Evolutionary conservation across 2,797 vertebrate species (phyloP), one percentile per base, ranked within the genome.

Genomic region (Periophthalmus magnuspinnatus): DNA sequence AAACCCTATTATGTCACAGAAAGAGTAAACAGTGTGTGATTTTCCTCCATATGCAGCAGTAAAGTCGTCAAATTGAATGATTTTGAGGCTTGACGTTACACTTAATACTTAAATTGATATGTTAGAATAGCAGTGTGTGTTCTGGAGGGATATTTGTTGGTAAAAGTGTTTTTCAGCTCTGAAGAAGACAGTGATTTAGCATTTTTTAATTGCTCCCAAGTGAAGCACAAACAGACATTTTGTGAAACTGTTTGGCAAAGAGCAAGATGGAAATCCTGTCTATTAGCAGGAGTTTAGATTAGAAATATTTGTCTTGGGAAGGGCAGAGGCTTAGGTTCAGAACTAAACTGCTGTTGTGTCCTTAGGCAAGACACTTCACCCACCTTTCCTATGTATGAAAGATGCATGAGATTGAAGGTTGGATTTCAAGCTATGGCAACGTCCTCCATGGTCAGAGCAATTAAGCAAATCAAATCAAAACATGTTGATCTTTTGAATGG

Each of bases 151-250:
- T 22, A 63, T 41, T 28, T 21, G 17, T 21, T 19, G 61, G 38
- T 5, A 24, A 13, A 48, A 47, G 61, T 48, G 38, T 32, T 28
- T 5, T 17, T 5, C 16, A 48, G 61, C 11, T 8, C 41, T 7
- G 33, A 60, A 60, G 17, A 60, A 19, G 34, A 60, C 58, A 60
- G 24, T 52, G 63, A 50, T 50, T 50, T 50, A 65, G 28, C 47
- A 52, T 28, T 50, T 65, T 47, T 50, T n/a, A 65, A 48, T 50
- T 19, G 63, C 28, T 64, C 22, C 38, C 63, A 33, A 52, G 63
- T 32, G 63, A 19, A 47, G 2, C 9, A 65, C 6, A 32, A 33
- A 52, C 24, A 28, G 22, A 48, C 41, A 64, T 64, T 48, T 22
- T 16, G 24, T 47, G 21, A 55, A 55, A 55, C n/a, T 55, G 33